Evolutionary conservation across 1,140 invertebrate genomes (phyloP).

Genomic region (Lethrus apterus): DNA sequence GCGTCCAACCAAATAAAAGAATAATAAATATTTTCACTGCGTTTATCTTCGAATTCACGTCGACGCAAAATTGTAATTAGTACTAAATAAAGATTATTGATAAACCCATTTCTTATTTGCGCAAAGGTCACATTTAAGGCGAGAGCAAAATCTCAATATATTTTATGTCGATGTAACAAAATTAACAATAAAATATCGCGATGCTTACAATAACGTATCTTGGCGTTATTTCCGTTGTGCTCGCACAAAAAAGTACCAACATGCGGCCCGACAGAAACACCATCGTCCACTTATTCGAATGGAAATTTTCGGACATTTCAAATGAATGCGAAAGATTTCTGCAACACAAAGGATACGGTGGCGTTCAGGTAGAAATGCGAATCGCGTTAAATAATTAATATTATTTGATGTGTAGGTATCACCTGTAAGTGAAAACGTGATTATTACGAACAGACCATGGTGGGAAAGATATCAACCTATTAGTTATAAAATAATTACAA

Average conservation of each 20-base stretch:
- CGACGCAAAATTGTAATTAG: no score
- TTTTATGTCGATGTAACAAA: no score
- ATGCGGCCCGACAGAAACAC: slow-evolving; percentile 42
- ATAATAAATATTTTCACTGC: no score
- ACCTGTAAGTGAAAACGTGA: slow-evolving; percentile 52
- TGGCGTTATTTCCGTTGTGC: no score
- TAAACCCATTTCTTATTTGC: no score
- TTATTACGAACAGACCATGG: slow-evolving; percentile 53
- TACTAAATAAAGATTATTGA: no score
- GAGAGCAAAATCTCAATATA: no score
- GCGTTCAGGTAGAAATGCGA: slow-evolving; percentile 53
- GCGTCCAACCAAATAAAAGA: no score
- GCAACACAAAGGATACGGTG: slow-evolving; percentile 67
- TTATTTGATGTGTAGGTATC: slow-evolving; percentile 53
- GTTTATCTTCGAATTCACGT: no score
- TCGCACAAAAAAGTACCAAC: slow-evolving; percentile 38
- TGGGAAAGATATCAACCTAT: slow-evolving; percentile 83
- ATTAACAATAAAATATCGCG: no score
- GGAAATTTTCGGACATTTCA: slow-evolving; percentile 76
- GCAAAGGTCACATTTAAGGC: no score
- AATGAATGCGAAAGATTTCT: slow-evolving; percentile 75
- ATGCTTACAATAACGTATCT: no score
- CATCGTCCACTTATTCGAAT: slow-evolving; percentile 76
- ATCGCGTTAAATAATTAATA: neutral
- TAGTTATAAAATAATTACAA: slow-evolving; percentile 66